Percentiles rank a stretch among this genome's conserved stretches.
Conservation (phyloP, 2,797 vertebrate species). For the Protosalanx chinensis region DNA sequence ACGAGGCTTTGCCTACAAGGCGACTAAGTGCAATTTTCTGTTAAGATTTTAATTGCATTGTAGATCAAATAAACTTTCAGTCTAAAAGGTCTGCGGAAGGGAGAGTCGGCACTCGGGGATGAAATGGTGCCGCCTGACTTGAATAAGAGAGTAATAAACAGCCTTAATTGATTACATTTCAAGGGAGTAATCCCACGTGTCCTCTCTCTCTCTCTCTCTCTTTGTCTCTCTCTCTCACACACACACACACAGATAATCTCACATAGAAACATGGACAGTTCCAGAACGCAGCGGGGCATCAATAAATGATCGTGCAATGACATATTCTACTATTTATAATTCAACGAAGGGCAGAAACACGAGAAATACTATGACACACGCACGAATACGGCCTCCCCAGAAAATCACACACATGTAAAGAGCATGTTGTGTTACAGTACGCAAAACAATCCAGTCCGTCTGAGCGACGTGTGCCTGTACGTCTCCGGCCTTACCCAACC, state of each 20-base stretch:
- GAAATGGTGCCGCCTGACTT: not conserved
- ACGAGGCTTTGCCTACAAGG: no score
- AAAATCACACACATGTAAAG: not conserved
- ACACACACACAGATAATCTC: not conserved
- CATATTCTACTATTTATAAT: slow-evolving; percentile 9
- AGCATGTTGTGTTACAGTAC: not conserved
- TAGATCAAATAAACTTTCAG: slow-evolving; percentile 2
- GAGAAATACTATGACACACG: not conserved
- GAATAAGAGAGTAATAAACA: no score
- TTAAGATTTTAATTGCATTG: not conserved
- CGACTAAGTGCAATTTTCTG: not conserved
- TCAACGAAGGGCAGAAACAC: not conserved
- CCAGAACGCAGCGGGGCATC: not conserved
- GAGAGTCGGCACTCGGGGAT: not conserved
- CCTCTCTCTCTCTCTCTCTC: not conserved
- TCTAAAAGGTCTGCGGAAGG: not conserved
- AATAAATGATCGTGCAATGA: not conserved
- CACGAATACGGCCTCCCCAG: not conserved
- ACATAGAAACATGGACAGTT: not conserved
- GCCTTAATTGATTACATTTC: no score
- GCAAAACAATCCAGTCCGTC: no score
- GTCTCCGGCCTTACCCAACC: not conserved
- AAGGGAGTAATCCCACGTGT: not conserved
- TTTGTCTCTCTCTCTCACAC: not conserved
- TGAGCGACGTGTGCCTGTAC: not conserved